Evolutionary conservation across 2,888 invertebrate genomes (phyloP), one percentile per base, ranked within the genome.

Genomic region (Operophtera brumata): DNA sequence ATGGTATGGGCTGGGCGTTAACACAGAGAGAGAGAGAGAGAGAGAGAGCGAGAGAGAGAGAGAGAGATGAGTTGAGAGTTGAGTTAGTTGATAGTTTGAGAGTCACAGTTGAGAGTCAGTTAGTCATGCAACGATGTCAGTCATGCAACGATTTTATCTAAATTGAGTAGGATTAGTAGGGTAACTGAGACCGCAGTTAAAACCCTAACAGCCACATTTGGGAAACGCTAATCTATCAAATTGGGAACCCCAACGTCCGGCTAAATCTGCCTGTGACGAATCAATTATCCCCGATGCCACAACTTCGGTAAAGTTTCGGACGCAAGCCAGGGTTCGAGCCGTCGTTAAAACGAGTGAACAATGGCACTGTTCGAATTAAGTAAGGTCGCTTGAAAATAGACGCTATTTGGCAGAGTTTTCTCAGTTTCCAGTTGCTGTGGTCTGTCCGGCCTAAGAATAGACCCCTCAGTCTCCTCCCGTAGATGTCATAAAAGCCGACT

Each of bases 311-410:
- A 66, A 73, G 62, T 73, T 70, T 63, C 44, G 48, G 47, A 48
- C 51, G 40, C 47, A 56, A 51, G n/a, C 47, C 45, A 11, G 47
- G 48, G 36, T 67, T 70, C 73, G 69, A 70, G 71, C 72, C 59
- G 66, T 71, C 72, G 72, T 75, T 75, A 76, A 73, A 77, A 70
- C 69, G 67, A 71, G 66, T 60, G 66, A 51, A 64, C 65, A 51
- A 59, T 71, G 65, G 58, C 56, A 59, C 25, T 54, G 47, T 44
- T 46, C 20, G 32, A 51, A 9, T n/a, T 9, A 13, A 30, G 30
- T 30, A 30, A 47, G 13, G 36, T 46, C 36, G 30, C 30, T 37
- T 28, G 36, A 37, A 47, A 20, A 43, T 11, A 37, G 41, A 30
- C 34, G 30, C 20, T 10, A 39, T 20, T 20, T 39, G 3, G 30